A percentile compares a stretch with the other conserved stretches of the same genome.
phyloP scores from a whole-genome alignment of 1,140 invertebrate species.

The Trachymyrmex septentrionalis region DNA sequence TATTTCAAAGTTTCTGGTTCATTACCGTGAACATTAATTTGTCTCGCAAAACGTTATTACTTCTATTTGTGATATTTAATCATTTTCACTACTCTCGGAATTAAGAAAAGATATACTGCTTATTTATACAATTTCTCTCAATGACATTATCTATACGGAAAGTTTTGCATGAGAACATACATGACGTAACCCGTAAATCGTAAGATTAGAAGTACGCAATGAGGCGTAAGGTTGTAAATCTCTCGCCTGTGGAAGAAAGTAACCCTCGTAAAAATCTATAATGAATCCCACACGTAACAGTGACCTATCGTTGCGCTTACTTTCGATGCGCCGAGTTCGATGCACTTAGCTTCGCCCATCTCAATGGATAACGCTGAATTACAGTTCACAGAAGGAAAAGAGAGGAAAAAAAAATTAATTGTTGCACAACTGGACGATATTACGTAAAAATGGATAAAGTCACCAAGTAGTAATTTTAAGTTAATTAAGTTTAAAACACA shows the following conservation, averaged over 20 bases:
- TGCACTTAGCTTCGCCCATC: conserved; percentile 30
- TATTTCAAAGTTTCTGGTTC: background rate
- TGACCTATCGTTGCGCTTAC: conserved; percentile 41
- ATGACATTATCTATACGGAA: conserved; percentile 15
- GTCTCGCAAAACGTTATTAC: background rate
- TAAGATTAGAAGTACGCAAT: conserved; percentile 45
- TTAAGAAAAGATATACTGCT: background rate
- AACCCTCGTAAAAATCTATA: conserved; percentile 42
- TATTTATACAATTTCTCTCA: background rate
- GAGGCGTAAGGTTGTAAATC: conserved; percentile 27
- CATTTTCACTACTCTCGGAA: background rate
- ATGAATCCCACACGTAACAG: conserved; percentile 47
- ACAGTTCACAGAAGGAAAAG: background rate
- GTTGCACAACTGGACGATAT: background rate
- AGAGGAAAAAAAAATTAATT: background rate
- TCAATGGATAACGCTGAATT: conserved; percentile 13
- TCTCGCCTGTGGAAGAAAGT: conserved; percentile 13
- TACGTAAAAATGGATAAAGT: background rate
- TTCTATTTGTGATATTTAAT: conserved; percentile 15
- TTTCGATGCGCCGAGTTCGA: conserved; percentile 22
- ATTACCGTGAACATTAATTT: background rate
- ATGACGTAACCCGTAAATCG: conserved; percentile 38
- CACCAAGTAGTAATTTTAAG: conserved; percentile 4
- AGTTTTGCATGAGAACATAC: background rate
- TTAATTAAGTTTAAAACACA: conserved; percentile 17